Percentiles rank a stretch among this genome's conserved stretches.
Evolutionary conservation across 2,113 vertebrate genomes (phyloP).

Genomic region (Dromiciops gliroides): DNA sequence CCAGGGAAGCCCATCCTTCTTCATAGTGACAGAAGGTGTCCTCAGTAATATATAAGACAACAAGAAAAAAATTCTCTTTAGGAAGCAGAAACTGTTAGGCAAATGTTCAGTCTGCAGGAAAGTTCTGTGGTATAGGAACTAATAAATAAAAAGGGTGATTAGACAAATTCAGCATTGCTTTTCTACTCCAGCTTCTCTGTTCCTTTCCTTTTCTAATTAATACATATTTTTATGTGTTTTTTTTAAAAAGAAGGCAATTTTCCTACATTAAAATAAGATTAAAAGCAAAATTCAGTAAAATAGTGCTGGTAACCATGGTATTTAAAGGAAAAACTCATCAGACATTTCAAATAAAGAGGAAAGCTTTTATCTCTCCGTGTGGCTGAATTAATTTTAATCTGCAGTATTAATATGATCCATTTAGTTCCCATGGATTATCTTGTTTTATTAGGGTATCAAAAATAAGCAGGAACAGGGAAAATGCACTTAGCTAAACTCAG

Average conservation of each 20-base stretch:
- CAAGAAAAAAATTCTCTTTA: neutral
- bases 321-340: slow-evolving; percentile 74
- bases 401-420: slow-evolving; percentile 67
- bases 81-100: slow-evolving; percentile 45
- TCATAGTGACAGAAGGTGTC: neutral
- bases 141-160: slow-evolving; percentile 1
- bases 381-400: slow-evolving; percentile 79
- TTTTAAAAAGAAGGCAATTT: slow-evolving; percentile 72
- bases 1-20: neutral
- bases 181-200: neutral
- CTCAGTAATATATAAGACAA: neutral
- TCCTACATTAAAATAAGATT: slow-evolving; percentile 73
- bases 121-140: neutral
- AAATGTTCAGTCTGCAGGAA: slow-evolving; percentile 46
- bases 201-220: slow-evolving; percentile 37
- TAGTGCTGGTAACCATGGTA: slow-evolving; percentile 77
- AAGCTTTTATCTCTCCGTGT: slow-evolving; percentile 77
- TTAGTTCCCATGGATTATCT: slow-evolving; percentile 76
- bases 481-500: slow-evolving; percentile 21
- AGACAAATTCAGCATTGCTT: slow-evolving; percentile 9
- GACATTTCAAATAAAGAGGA: slow-evolving; percentile 72
- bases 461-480: slow-evolving; percentile 25
- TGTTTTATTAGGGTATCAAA: slow-evolving; percentile 59
- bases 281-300: slow-evolving; percentile 69
- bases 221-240: slow-evolving; percentile 18